Percentiles rank a stretch among this genome's conserved stretches.
These are phyloP conservation scores for Pogonognathellus flavescens DNA, from an alignment of 1,140 invertebrate genomes.

Conservation along the genomic window DNA sequence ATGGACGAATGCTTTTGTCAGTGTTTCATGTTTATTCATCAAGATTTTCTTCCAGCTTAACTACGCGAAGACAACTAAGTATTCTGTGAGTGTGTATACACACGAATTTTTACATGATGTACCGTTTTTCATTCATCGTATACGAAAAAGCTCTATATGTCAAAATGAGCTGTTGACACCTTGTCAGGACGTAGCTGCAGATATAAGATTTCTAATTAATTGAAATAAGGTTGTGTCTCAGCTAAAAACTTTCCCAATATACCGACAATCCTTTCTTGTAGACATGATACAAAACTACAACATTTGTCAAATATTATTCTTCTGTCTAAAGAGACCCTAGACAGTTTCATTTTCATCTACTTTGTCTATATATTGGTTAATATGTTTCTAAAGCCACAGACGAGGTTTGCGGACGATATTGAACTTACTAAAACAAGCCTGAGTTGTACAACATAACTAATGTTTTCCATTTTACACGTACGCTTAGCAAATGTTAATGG, in stretches of 20 bases:
- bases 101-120: too few species aligned
- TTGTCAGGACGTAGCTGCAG: not conserved
- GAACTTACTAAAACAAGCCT: too few species aligned
- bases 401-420: too few species aligned
- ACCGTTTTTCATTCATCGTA: not conserved
- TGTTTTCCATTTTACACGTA: constrained; percentile 46
- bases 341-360: too few species aligned
- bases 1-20: constrained; percentile 35
- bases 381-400: too few species aligned
- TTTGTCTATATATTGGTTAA: too few species aligned
- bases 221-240: not conserved
- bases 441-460: not conserved
- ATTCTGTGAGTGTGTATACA: not conserved
- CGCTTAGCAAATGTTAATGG: constrained; percentile 57
- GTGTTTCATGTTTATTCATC: constrained; percentile 46
- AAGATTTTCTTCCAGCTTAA: constrained; percentile 12
- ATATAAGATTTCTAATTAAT: constrained; percentile 6
- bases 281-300: too few species aligned
- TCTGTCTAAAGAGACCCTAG: too few species aligned
- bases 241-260: not conserved
- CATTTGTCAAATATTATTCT: too few species aligned
- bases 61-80: not conserved
- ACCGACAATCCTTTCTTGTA: too few species aligned
- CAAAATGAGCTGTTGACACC: too few species aligned
- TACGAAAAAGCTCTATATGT: not conserved